phyloP scores from a whole-genome alignment of 2,113 vertebrate genomes.

The Motacilla tschutschensis region DNA sequence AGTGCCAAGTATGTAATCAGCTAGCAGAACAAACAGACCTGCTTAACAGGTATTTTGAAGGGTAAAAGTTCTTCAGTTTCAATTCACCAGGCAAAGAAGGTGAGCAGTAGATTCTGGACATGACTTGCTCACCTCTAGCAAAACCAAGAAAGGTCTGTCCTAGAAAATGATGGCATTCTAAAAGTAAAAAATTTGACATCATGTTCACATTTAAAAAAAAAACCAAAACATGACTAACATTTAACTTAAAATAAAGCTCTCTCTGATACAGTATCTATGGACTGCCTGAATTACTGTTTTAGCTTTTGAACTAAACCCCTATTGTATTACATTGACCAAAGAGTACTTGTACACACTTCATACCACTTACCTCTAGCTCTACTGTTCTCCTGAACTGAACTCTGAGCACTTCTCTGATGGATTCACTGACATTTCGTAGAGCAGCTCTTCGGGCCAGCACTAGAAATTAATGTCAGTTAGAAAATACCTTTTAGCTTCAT shows the following conservation, averaged over 20 bases:
- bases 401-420: conserved; percentile 85
- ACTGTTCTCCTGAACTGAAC: conserved; percentile 84
- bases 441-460: conserved; percentile 83
- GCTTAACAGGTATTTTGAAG: not conserved
- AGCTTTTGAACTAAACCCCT: not conserved
- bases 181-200: not conserved
- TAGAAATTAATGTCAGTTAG: conserved; percentile 62
- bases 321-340: not conserved
- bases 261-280: not conserved
- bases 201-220: not conserved
- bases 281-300: not conserved
- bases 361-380: conserved; percentile 87
- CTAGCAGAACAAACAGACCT: not conserved
- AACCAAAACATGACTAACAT: not conserved
- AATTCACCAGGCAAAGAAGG: not conserved
- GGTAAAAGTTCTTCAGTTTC: not conserved
- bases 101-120: not conserved
- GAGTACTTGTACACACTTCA: not conserved
- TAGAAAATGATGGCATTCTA: not conserved
- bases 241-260: not conserved
- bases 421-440: conserved; percentile 82
- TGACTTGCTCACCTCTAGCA: not conserved
- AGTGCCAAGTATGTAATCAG: not conserved
- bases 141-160: not conserved
- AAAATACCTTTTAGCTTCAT: conserved; percentile 23